These are phyloP conservation scores for Onychostoma macrolepis DNA, from an alignment of 2,113 vertebrate genomes.

Conservation along the genomic window DNA sequence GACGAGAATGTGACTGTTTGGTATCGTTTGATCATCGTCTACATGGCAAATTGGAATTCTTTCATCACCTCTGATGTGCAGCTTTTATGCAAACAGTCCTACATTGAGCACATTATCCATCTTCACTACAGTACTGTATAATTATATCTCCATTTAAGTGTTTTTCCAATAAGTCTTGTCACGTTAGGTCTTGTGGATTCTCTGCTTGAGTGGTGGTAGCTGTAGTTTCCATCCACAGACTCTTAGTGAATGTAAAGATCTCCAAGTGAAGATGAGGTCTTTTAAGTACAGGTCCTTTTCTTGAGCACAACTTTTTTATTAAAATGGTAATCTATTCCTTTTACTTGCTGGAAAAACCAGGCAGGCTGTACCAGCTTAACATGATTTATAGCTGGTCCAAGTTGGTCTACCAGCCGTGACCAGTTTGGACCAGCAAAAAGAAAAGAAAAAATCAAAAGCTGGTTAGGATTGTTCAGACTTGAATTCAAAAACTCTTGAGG, in stretches of 20 bases:
- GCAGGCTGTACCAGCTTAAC: neutral
- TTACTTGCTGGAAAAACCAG: neutral
- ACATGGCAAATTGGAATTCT: neutral
- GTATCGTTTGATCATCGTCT: neutral
- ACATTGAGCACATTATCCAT: neutral
- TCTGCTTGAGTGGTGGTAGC: neutral
- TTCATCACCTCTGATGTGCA: neutral
- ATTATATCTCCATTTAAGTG: neutral
- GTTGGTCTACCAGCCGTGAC: neutral
- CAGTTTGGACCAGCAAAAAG: neutral
- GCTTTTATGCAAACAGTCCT: neutral
- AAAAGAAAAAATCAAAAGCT: neutral
- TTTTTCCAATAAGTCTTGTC: neutral
- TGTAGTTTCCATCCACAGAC: neutral
- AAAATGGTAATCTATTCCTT: neutral
- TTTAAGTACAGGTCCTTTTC: neutral
- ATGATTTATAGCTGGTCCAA: neutral
- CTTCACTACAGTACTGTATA: neutral
- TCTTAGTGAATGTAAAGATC: neutral
- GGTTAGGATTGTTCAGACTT: neutral
- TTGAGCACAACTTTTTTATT: neutral
- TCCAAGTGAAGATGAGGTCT: neutral
- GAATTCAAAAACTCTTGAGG: neutral
- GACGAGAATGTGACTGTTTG: neutral
- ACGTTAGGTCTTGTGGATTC: neutral